phyloP scores from a whole-genome alignment of 2,797 vertebrate genomes.

The Antennarius maculatus region DNA sequence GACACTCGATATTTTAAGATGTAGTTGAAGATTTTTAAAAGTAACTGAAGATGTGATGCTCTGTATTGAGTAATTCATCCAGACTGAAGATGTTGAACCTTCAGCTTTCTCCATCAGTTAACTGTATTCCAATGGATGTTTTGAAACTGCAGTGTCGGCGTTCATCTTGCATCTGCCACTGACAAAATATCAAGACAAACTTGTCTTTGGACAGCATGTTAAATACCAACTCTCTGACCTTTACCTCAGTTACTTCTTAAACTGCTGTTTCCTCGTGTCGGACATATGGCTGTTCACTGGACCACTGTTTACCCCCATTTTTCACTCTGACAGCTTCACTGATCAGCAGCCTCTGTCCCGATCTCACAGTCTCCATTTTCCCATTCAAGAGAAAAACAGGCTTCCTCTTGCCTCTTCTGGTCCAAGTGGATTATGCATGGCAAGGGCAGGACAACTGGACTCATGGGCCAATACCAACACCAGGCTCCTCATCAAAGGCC shows the following conservation, averaged over 20 bases:
- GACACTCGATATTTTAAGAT: constrained; percentile 30
- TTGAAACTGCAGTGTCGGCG: constrained; percentile 38
- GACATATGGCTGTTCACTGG: constrained; percentile 76
- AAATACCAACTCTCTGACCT: constrained; percentile 64
- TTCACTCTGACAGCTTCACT: constrained; percentile 77
- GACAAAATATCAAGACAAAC: constrained; percentile 51
- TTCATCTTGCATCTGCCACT: constrained; percentile 25
- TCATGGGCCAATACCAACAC: constrained; percentile 33
- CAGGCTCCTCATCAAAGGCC: constrained; percentile 31
- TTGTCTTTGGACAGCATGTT: constrained; percentile 47
- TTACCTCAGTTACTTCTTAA: constrained; percentile 55
- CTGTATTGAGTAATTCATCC: constrained; percentile 35
- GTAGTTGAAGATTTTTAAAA: constrained; percentile 5
- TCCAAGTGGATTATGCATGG: constrained; percentile 43
- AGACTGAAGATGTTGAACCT: constrained; percentile 26
- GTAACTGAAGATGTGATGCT: constrained; percentile 9
- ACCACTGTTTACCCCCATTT: constrained; percentile 73
- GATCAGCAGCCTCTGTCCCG: constrained; percentile 43
- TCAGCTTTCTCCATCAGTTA: constrained; percentile 16
- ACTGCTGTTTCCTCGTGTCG: constrained; percentile 60
- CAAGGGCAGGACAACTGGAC: constrained; percentile 19
- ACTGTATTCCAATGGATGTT: constrained; percentile 23
- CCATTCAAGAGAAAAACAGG: constrained; percentile 26
- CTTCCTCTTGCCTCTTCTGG: constrained; percentile 24
- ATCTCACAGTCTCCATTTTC: constrained; percentile 27